Base-by-base conservation (phyloP, 2,113 vertebrate species). In the Nesogale talazaci region DNA sequence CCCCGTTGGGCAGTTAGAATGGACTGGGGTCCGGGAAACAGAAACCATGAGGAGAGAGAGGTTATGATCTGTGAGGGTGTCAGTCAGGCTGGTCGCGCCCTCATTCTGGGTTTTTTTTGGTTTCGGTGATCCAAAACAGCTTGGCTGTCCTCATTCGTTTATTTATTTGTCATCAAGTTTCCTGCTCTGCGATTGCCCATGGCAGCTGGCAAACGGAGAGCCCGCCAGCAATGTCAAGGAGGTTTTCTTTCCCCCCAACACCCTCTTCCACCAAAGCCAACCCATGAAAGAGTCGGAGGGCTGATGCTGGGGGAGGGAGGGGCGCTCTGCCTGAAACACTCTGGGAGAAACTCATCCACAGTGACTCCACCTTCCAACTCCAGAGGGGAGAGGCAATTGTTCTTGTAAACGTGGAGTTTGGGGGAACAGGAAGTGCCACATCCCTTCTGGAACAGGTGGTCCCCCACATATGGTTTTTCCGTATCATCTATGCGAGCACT, bases 291-390 rank as follows among this genome's bases (percentile, higher is more conserved):
- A 42, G 19, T 29, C 9, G 4, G 57, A 34, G 59, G 34, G 38
- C 42, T 19, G 63, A 31, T 22, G 10, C n/a, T n/a, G n/a, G n/a
- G n/a, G n/a, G n/a, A n/a, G n/a, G n/a, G n/a, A n/a, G n/a, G n/a
- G 3, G 19, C 4, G 23, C 22, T 88, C 4, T 27, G 0, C 7
- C 19, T 65, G 86, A 72, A 52, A 20, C 57, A 7, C 38, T 72
- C 16, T 22, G 0, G 1, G 46, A 83, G 69, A 46, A 63, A 88
- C 1, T 23, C 1, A 11, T 59, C 38, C 4, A 14, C 29, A 34
- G 20, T 52, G 20, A 8, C 0, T 1, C 25, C 25, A 7, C 27
- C 12, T 34, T 40, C 36, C 5, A 2, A 36, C 16, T 1, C 31
- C 31, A 36, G 17, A 36, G 1, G 9, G 22, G n/a, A 34, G 31